A percentile compares a stretch with the other conserved stretches of the same genome.
phyloP scores from a whole-genome alignment of 2,888 invertebrate species.

The Cephalotes varians region DNA sequence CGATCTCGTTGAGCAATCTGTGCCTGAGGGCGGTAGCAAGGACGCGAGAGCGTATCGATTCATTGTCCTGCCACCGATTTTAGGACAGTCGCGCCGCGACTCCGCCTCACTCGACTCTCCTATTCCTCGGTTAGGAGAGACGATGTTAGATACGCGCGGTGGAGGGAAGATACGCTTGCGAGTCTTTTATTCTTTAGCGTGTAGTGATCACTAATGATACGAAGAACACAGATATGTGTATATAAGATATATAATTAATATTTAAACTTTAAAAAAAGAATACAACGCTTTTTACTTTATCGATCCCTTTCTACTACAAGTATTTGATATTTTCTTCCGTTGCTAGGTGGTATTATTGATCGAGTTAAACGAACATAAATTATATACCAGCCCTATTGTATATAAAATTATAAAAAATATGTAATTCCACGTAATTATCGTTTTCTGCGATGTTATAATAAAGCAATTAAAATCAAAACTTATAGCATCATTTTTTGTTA shows the following conservation, averaged over 20 bases:
- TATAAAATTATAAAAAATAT: too few relatives aligned
- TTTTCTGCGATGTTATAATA: neutral
- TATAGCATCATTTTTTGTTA: neutral
- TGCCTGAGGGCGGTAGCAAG: constrained; percentile 26
- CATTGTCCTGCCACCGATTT: constrained; percentile 36
- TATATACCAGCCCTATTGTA: too few relatives aligned
- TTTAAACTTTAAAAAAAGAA: neutral
- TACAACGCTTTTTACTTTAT: neutral
- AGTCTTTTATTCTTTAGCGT: neutral
- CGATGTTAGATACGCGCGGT: neutral
- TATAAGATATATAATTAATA: too few relatives aligned
- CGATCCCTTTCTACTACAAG: neutral
- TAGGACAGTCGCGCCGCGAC: constrained; percentile 29
- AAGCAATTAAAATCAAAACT: neutral
- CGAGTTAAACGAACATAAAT: neutral
- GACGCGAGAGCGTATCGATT: constrained; percentile 41
- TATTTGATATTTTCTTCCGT: neutral
- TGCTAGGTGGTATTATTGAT: neutral
- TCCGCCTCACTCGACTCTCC: constrained; percentile 41
- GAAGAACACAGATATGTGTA: neutral
- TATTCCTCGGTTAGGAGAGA: neutral
- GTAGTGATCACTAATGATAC: neutral
- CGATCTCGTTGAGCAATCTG: neutral
- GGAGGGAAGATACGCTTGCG: constrained; percentile 3
- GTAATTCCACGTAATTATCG: too few relatives aligned